Evolutionary conservation across 2,113 vertebrate species (phyloP).

Genomic region (Caloenas nicobarica): DNA sequence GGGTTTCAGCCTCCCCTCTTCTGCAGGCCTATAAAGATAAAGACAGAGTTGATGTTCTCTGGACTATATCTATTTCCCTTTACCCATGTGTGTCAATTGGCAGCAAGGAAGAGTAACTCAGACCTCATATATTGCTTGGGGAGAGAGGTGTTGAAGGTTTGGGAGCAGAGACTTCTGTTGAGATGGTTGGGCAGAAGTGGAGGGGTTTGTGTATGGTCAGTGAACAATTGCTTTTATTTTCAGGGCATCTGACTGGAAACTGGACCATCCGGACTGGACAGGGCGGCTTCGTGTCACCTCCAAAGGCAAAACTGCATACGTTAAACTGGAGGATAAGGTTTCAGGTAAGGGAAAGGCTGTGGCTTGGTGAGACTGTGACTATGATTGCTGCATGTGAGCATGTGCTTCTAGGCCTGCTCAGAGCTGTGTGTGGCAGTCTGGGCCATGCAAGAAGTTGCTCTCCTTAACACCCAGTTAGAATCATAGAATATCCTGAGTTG

Average conservation of each 20-base stretch:
- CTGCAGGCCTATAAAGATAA: background rate
- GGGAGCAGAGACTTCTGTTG: background rate
- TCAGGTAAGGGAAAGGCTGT: constrained; percentile 78
- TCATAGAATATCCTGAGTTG: no score
- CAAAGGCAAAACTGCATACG: constrained; percentile 90
- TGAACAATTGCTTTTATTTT: background rate
- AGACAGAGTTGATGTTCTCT: background rate
- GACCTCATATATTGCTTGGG: background rate
- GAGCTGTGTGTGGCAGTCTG: background rate
- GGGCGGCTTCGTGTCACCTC: constrained; percentile 94
- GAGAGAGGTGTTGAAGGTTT: background rate
- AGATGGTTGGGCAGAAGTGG: background rate
- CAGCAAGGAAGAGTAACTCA: background rate
- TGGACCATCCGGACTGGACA: constrained; percentile 95
- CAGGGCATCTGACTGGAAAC: constrained; percentile 98
- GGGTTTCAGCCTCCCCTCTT: background rate
- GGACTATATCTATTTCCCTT: background rate
- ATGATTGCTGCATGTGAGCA: background rate
- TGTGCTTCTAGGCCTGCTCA: background rate
- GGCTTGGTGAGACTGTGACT: background rate
- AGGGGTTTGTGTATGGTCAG: background rate
- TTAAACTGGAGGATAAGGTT: constrained; percentile 95
- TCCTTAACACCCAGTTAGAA: background rate
- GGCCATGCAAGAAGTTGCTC: background rate
- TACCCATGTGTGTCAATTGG: fast-evolving